Evolutionary conservation across 2,888 invertebrate genomes (phyloP).

Genomic region (Xanthia icteritia): DNA sequence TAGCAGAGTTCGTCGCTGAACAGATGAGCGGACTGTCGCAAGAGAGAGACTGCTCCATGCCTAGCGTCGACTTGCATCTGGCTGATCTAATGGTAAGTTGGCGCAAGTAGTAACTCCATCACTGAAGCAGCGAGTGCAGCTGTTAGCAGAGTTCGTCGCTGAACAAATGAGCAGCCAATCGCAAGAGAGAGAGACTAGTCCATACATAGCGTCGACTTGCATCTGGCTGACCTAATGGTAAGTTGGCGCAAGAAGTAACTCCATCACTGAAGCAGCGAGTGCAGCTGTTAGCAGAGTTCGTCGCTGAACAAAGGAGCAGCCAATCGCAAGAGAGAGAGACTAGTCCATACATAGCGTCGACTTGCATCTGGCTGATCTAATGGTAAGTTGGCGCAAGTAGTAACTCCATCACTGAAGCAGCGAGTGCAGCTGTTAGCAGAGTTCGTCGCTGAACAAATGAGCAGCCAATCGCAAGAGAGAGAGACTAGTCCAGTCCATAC

Average conservation of each 20-base stretch:
- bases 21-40: slow-evolving; percentile 88
- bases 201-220: slow-evolving; percentile 83
- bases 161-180: slow-evolving; percentile 88
- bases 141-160: slow-evolving; percentile 88
- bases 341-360: slow-evolving; percentile 74
- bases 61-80: slow-evolving; percentile 85
- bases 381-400: slow-evolving; percentile 71
- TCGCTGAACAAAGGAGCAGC: slow-evolving; percentile 85
- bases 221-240: slow-evolving; percentile 87
- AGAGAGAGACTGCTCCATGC: slow-evolving; percentile 84
- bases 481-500: slow-evolving; percentile 85
- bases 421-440: slow-evolving; percentile 84
- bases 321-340: slow-evolving; percentile 75
- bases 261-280: not conserved
- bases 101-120: not conserved
- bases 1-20: slow-evolving; percentile 88
- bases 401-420: slow-evolving; percentile 69
- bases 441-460: slow-evolving; percentile 89
- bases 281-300: not conserved
- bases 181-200: slow-evolving; percentile 83
- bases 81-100: slow-evolving; percentile 84
- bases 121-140: slow-evolving; percentile 78
- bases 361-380: slow-evolving; percentile 87
- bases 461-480: slow-evolving; percentile 82
- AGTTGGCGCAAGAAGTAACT: not conserved